phyloP scores from a whole-genome alignment of 2,113 vertebrate species.

The Pedetes capensis region DNA sequence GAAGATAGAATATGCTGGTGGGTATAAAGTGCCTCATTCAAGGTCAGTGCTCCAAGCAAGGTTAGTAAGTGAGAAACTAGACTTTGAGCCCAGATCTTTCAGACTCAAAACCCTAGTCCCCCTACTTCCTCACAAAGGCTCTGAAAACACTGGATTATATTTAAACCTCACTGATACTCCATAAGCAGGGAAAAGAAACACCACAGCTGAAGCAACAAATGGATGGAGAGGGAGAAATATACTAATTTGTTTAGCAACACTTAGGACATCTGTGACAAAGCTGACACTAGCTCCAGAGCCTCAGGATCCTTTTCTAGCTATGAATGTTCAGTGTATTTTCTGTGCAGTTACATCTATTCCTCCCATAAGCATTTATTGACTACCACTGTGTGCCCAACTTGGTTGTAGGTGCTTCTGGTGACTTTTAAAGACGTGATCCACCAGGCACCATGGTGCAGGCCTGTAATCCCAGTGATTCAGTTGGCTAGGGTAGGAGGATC shows the following conservation, averaged over 20 bases:
- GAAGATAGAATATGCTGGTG: neutral
- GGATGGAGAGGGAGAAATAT: constrained; percentile 39
- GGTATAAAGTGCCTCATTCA: neutral
- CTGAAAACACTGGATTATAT: constrained; percentile 21
- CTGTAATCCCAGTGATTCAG: too few relatives aligned
- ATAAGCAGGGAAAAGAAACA: neutral
- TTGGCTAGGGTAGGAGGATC: too few relatives aligned
- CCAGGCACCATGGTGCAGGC: too few relatives aligned
- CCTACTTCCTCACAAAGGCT: constrained; percentile 40
- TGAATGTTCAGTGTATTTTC: neutral
- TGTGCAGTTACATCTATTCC: neutral
- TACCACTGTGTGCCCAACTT: neutral
- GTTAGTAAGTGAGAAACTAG: neutral
- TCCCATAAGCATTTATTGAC: neutral
- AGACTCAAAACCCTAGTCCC: neutral
- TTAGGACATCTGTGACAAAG: constrained; percentile 55
- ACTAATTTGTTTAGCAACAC: constrained; percentile 58
- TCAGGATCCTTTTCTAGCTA: neutral
- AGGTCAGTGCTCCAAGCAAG: neutral
- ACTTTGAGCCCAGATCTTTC: constrained; percentile 14
- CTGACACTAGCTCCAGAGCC: neutral
- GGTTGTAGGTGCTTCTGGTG: neutral
- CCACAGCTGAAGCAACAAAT: constrained; percentile 57
- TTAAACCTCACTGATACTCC: constrained; percentile 23
- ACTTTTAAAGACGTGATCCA: constrained; percentile 10